A percentile compares a stretch with the other conserved stretches of the same genome.
phyloP scores from a whole-genome alignment of 2,113 vertebrate species.

The Girardinichthys multiradiatus region DNA sequence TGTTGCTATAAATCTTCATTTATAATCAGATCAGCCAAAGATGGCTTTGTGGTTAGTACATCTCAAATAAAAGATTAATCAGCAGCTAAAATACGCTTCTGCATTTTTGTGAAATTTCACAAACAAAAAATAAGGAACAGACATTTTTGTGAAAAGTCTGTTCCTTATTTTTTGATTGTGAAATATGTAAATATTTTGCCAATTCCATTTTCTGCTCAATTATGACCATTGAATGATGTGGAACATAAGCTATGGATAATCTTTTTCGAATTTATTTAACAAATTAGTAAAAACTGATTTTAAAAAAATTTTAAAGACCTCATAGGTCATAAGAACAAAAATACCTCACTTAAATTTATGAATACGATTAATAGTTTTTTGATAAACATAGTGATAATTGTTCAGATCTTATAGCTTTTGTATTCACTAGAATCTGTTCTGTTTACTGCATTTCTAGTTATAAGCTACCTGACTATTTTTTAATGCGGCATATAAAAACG shows the following conservation, averaged over 20 bases:
- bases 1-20: not conserved
- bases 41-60: not conserved
- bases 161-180: not conserved
- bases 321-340: too few relatives aligned
- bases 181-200: not conserved
- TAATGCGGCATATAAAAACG: not conserved
- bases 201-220: too few relatives aligned
- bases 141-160: not conserved
- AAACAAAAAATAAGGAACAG: too few relatives aligned
- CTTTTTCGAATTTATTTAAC: not conserved
- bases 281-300: too few relatives aligned
- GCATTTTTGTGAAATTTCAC: not conserved
- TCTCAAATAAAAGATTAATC: slow-evolving; percentile 1
- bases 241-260: too few relatives aligned
- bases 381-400: too few relatives aligned
- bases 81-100: not conserved
- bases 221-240: too few relatives aligned
- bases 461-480: accelerated
- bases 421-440: accelerated
- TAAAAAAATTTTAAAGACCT: too few relatives aligned
- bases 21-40: slow-evolving; percentile 7
- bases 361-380: too few relatives aligned
- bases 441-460: not conserved
- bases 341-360: too few relatives aligned
- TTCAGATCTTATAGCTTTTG: accelerated